Conservation (phyloP, 2,797 vertebrate species). For the Mallotus villosus region DNA sequence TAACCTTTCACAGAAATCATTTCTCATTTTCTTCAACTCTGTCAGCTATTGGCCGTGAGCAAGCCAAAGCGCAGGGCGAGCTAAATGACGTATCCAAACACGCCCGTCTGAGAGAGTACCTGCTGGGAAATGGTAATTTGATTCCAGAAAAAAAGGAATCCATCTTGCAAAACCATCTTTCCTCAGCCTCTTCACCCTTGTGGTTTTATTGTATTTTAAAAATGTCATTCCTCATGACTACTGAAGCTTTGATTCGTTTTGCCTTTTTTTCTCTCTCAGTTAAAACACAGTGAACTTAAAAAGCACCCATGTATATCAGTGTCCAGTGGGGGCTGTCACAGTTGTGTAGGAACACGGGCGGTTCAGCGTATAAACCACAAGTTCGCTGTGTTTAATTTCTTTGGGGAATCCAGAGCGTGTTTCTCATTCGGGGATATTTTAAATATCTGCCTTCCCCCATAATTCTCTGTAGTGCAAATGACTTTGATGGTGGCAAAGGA, state of each 20-base stretch:
- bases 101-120: conserved; percentile 20
- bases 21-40: conserved; percentile 54
- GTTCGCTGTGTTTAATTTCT: conserved; percentile 70
- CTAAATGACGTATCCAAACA: conserved; percentile 33
- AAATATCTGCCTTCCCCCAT: conserved; percentile 45
- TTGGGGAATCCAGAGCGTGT: conserved; percentile 57
- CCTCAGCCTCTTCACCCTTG: conserved; percentile 11
- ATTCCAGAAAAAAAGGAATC: conserved; percentile 37
- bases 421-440: conserved; percentile 52
- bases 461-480: conserved; percentile 59
- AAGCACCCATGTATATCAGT: conserved; percentile 51
- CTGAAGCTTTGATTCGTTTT: conserved; percentile 18
- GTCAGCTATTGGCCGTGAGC: conserved; percentile 14
- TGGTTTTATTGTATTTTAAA: conserved; percentile 25
- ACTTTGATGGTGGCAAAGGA: conserved; percentile 41
- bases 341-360: conserved; percentile 44
- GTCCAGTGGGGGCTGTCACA: conserved; percentile 58
- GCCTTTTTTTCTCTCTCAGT: conserved; percentile 23
- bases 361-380: conserved; percentile 43
- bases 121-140: conserved; percentile 46
- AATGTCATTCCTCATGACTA: conserved; percentile 20
- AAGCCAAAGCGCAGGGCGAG: conserved; percentile 30
- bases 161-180: conserved; percentile 33
- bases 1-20: conserved; percentile 59
- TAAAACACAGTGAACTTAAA: conserved; percentile 56